These are phyloP conservation scores for Sesamia nonagrioides DNA, from an alignment of 1,140 invertebrate genomes.

Conservation along the genomic window DNA sequence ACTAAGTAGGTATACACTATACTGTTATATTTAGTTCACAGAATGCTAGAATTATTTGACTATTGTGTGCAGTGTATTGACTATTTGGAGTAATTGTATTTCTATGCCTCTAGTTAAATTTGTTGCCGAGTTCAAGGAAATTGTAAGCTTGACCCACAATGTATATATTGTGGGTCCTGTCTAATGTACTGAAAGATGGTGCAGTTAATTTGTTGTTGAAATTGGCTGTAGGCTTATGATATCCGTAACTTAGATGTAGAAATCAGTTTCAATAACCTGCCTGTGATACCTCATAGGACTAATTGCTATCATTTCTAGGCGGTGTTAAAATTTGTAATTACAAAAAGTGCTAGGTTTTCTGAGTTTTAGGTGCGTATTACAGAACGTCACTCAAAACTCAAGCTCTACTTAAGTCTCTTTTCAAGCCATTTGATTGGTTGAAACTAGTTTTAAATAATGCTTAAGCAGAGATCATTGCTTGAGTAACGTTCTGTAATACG, in stretches of 20 bases:
- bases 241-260: constrained; percentile 5
- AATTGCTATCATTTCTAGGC: constrained; percentile 45
- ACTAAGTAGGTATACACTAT: constrained; percentile 50
- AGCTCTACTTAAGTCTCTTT: too few species aligned
- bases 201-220: constrained; percentile 35
- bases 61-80: constrained; percentile 47
- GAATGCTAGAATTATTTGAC: constrained; percentile 49
- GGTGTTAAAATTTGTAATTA: constrained; percentile 45
- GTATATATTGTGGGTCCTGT: constrained; percentile 4
- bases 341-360: constrained; percentile 22
- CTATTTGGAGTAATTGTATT: constrained; percentile 37
- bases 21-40: constrained; percentile 46
- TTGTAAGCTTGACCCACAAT: constrained; percentile 24
- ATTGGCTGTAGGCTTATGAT: constrained; percentile 36
- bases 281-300: constrained; percentile 51
- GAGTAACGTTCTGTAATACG: too few species aligned
- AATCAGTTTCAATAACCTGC: constrained; percentile 47
- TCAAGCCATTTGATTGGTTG: too few species aligned
- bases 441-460: too few species aligned
- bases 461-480: too few species aligned
- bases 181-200: constrained; percentile 1
- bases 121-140: constrained; percentile 22
- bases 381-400: too few species aligned
- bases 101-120: constrained; percentile 28
- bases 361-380: too few species aligned